Evolutionary conservation across 2,888 invertebrate species (phyloP).

Genomic region (Agrotis ipsilon): DNA sequence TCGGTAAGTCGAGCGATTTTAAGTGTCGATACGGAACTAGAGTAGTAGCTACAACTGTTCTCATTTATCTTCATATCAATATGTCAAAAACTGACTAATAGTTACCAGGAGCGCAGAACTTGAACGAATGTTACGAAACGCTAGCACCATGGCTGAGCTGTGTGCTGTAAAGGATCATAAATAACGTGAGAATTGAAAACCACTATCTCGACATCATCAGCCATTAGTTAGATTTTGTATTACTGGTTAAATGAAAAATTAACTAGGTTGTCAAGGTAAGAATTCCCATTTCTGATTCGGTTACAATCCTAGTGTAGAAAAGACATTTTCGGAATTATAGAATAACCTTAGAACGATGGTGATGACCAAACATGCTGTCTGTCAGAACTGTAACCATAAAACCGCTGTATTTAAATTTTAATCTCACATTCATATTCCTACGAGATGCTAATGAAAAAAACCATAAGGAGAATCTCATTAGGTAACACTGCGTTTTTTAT

Average conservation of each 20-base stretch:
- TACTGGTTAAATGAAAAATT: constrained; percentile 1
- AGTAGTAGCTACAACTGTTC: constrained; percentile 18
- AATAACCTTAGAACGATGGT: no score
- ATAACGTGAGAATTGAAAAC: constrained; percentile 15
- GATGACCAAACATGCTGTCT: no score
- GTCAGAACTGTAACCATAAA: no score
- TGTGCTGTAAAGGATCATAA: constrained; percentile 12
- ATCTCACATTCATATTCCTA: no score
- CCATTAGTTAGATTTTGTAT: constrained; percentile 26
- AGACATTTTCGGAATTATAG: no score
- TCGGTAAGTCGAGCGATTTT: constrained; percentile 40
- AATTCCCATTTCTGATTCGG: not conserved
- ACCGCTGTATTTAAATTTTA: no score
- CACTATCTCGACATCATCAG: constrained; percentile 9
- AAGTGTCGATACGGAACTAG: constrained; percentile 39
- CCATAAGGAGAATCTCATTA: no score
- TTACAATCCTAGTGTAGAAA: not conserved
- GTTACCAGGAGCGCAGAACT: constrained; percentile 1
- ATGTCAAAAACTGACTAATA: constrained; percentile 37
- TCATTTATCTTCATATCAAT: constrained; percentile 53
- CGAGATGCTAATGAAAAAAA: no score
- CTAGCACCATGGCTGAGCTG: not conserved
- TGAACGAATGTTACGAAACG: constrained; percentile 12
- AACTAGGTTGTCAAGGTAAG: not conserved
- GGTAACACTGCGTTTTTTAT: no score